Base-by-base conservation (phyloP, 2,113 vertebrate genomes). In the Trichomycterus rosablanca region DNA sequence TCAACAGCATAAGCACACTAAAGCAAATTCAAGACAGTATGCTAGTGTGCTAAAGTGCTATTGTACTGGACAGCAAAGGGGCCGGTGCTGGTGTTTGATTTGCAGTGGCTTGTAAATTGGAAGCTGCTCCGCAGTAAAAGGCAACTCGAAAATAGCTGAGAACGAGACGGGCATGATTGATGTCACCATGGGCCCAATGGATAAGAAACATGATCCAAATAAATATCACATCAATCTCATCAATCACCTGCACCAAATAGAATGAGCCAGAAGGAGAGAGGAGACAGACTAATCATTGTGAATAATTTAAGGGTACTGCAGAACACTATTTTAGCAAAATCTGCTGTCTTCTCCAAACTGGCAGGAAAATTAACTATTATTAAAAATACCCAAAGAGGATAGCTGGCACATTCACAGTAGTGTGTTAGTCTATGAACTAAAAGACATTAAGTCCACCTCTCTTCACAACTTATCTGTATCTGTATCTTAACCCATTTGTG, bases 21-120 rank as follows among this genome's bases (percentile, higher is more conserved):
- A n/a, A n/a, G n/a, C n/a, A n/a, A n/a, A n/a, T n/a, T n/a, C n/a
- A n/a, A n/a, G n/a, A n/a, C n/a, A n/a, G n/a, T n/a, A n/a, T n/a
- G n/a, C n/a, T n/a, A n/a, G n/a, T n/a, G n/a, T n/a, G n/a, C n/a
- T n/a, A n/a, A n/a, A n/a, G n/a, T n/a, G n/a, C n/a, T n/a, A n/a
- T n/a, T n/a, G n/a, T n/a, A n/a, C n/a, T n/a, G n/a, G 30, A 44
- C 14, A 44, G 58, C 19, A 16, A 16, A 7, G 44, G 11, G 8
- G 58, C 44, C 11, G 6, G 18, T 19, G 45, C 10, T 35, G 10
- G 42, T 3, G 43, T 54, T 52, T 78, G 80, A 84, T 84, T 80
- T 82, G 84, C 75, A 57, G 70, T 40, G 2, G n/a, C 23, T 75
- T 63, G 67, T 77, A 80, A 83, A 84, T 81, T 83, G 78, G 78